A percentile compares a stretch with the other conserved stretches of the same genome.
These are phyloP conservation scores for Cathartes aura DNA, from an alignment of 2,113 vertebrate genomes.

Conservation along the genomic window DNA sequence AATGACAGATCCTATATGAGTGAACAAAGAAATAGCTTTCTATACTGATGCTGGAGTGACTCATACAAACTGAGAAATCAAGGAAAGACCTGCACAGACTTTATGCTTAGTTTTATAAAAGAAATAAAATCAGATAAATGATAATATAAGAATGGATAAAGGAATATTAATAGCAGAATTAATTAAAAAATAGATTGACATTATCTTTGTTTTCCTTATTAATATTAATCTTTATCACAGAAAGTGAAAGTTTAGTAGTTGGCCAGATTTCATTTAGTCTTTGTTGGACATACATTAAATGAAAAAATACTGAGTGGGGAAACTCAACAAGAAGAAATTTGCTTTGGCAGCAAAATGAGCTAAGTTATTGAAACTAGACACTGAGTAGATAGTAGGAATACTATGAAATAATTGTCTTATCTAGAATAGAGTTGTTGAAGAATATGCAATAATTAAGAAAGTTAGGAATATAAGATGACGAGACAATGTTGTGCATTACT, in stretches of 20 bases:
- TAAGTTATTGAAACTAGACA: background rate
- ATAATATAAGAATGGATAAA: background rate
- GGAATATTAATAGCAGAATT: background rate
- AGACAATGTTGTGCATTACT: background rate
- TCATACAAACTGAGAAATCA: background rate
- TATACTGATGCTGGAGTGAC: background rate
- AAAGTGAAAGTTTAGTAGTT: background rate
- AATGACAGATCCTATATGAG: background rate
- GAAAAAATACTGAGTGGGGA: background rate
- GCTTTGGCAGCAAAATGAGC: background rate
- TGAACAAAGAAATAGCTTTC: background rate
- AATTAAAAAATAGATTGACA: background rate
- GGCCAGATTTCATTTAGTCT: accelerated
- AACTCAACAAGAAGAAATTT: background rate
- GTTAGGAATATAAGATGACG: background rate
- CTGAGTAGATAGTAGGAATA: background rate
- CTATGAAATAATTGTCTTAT: background rate
- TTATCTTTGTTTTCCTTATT: background rate
- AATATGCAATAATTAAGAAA: background rate
- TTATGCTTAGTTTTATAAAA: background rate
- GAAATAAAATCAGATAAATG: background rate
- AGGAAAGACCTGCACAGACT: background rate
- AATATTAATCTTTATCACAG: background rate
- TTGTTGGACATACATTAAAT: background rate
- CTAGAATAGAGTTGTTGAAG: background rate